A percentile compares a stretch with the other conserved stretches of the same genome.
Conservation (phyloP, 2,113 vertebrate species). For the Myodes glareolus region DNA sequence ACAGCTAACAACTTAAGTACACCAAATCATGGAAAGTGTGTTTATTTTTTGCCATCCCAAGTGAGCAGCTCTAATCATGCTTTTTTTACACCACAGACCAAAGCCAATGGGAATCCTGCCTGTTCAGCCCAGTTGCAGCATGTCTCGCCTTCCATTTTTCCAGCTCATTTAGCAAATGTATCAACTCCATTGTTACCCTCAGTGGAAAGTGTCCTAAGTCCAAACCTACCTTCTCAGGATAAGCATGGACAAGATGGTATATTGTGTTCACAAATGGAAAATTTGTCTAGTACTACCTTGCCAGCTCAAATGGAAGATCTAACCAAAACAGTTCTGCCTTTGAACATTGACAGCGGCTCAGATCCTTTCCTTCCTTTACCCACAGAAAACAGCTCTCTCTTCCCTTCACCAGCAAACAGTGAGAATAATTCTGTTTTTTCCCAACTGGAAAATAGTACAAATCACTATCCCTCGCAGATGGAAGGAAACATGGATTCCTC, state of each 20-base stretch:
- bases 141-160: conserved; percentile 85
- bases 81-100: conserved; percentile 86
- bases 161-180: conserved; percentile 89
- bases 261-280: conserved; percentile 85
- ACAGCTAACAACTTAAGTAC: conserved; percentile 79
- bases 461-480: conserved; percentile 82
- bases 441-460: conserved; percentile 86
- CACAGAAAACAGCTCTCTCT: conserved; percentile 86
- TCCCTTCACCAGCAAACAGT: conserved; percentile 86
- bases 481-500: conserved; percentile 85
- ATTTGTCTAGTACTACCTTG: conserved; percentile 83
- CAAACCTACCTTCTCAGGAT: conserved; percentile 85
- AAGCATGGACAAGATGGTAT: conserved; percentile 85
- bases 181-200: conserved; percentile 89
- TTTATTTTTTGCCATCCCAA: conserved; percentile 83
- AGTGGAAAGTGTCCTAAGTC: conserved; percentile 86
- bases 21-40: conserved; percentile 84
- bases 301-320: conserved; percentile 87
- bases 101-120: conserved; percentile 83
- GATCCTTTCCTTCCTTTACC: conserved; percentile 89
- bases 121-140: conserved; percentile 84
- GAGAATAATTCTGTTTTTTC: conserved; percentile 87
- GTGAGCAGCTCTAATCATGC: conserved; percentile 79
- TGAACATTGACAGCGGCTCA: conserved; percentile 86
- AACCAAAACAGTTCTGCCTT: conserved; percentile 87